These are phyloP conservation scores for Drosophila sucinea DNA, from an alignment of 1,140 invertebrate genomes.

Conservation along the genomic window DNA sequence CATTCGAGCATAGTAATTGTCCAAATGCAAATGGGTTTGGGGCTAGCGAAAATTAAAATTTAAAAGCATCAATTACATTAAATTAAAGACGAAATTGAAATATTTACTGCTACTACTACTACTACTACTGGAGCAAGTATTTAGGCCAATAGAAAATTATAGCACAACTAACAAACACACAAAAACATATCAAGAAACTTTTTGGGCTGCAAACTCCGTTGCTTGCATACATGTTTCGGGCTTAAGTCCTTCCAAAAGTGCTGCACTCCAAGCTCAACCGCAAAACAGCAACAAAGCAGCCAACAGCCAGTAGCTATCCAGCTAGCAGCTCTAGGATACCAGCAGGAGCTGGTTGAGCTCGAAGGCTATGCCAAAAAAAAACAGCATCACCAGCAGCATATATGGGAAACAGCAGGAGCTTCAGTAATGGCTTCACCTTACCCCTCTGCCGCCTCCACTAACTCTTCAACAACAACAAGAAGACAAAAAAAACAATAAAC, in stretches of 20 bases:
- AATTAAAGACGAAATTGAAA: conserved; percentile 23
- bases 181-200: conserved; percentile 12
- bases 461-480: not conserved
- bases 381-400: conserved; percentile 46
- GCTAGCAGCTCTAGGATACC: not conserved
- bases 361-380: conserved; percentile 15
- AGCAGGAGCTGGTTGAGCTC: not conserved
- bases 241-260: conserved; percentile 9
- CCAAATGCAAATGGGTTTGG: conserved; percentile 25
- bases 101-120: conserved; percentile 11
- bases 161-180: not conserved
- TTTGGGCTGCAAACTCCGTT: not conserved
- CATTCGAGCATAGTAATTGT: conserved; percentile 56
- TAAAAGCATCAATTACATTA: conserved; percentile 28
- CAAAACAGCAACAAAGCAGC: conserved; percentile 35
- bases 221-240: conserved; percentile 15
- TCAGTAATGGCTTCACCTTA: conserved; percentile 1
- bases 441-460: not conserved
- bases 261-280: conserved; percentile 9
- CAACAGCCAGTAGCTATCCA: not conserved
- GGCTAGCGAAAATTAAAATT: conserved; percentile 6
- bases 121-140: not conserved
- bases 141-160: conserved; percentile 15
- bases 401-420: conserved; percentile 1
- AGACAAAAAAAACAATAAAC: conserved; percentile 57